Evolutionary conservation across 1,140 invertebrate genomes (phyloP).

Genomic region (Luehdorfia chinensis): DNA sequence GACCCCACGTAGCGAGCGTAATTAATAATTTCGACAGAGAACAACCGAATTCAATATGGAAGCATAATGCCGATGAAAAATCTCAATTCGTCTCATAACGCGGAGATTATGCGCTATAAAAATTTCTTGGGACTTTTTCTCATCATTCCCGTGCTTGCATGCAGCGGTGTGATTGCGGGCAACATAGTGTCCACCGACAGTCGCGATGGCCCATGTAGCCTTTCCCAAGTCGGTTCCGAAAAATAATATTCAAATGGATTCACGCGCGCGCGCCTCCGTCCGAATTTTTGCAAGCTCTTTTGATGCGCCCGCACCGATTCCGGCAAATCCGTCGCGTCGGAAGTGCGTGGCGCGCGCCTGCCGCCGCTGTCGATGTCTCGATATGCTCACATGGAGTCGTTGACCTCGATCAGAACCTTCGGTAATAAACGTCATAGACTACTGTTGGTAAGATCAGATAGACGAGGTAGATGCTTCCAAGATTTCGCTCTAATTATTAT

Average conservation of each 20-base stretch:
- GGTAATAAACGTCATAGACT: slow-evolving; percentile 49
- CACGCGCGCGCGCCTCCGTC: slow-evolving; percentile 69
- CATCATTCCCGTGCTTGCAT: slow-evolving; percentile 1
- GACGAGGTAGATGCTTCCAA: slow-evolving; percentile 33
- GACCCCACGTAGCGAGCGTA: slow-evolving; percentile 32
- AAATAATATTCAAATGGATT: slow-evolving; percentile 75
- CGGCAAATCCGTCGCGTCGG: slow-evolving; percentile 75
- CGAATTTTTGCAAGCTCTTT: slow-evolving; percentile 70
- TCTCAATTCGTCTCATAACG: slow-evolving; percentile 31
- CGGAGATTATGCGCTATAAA: slow-evolving; percentile 62
- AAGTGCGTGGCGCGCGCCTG: slow-evolving; percentile 67
- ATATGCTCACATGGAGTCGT: slow-evolving; percentile 60
- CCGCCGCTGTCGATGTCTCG: slow-evolving; percentile 55
- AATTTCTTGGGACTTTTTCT: slow-evolving; percentile 38
- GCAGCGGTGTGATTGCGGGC: not conserved
- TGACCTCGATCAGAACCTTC: slow-evolving; percentile 63
- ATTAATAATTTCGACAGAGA: slow-evolving; percentile 52
- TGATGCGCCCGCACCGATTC: slow-evolving; percentile 75
- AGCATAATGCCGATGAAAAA: slow-evolving; percentile 41
- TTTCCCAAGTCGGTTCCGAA: slow-evolving; percentile 67
- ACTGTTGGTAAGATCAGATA: slow-evolving; percentile 56
- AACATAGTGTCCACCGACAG: slow-evolving; percentile 25
- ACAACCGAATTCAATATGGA: slow-evolving; percentile 35
- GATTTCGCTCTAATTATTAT: not conserved
- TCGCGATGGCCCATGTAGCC: slow-evolving; percentile 33